Evolutionary conservation across 2,113 vertebrate species (phyloP), one percentile per base, ranked within the genome.

Genomic region (Psittacara wagleri): DNA sequence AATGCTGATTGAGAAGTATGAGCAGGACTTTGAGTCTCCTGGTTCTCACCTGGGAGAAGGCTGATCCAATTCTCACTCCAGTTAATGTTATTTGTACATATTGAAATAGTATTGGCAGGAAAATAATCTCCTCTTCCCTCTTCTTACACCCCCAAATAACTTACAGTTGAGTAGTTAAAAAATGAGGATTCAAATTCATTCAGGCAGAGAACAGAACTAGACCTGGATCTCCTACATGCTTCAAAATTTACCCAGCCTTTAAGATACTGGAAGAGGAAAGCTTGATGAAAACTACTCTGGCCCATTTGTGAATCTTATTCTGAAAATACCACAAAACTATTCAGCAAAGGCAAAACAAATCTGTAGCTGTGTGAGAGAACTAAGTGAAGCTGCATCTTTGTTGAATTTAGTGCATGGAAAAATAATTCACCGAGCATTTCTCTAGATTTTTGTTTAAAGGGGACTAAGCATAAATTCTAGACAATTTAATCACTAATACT

Each of bases 11-110:
- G 87, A 86, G 51, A 91, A 83, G 51, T 39, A 49, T 29, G 8
- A 90, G 46, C n/a, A 29, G 31, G 27, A 39, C 25, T 86, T 33
- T 2, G 25, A n/a, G 18, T 25, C 31, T 78, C 54, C 72, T 70
- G 17, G 7, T 88, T 86, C 69, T 68, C 66, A 63, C 83, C 66
- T 74, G 61, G 88, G 64, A 83, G 72, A 68, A 80, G 37, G 44
- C 29, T 88, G 64, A 94, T 94, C 79, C 74, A 94, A 91, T 95
- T 92, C 64, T 66, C 8, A 2, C 68, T 92, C 51, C 54, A 64
- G 43, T 55, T 92, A 78, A 86, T 79, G 51, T 78, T 89, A 72
- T 95, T 96, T 94, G 77, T 78, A 78, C 39, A 25, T 86, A 91
- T 35, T 88, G 70, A 79, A 92, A 75, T 39, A 85, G 35, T 37